Conservation (phyloP, 2,113 vertebrate species). For the Puma concolor region DNA sequence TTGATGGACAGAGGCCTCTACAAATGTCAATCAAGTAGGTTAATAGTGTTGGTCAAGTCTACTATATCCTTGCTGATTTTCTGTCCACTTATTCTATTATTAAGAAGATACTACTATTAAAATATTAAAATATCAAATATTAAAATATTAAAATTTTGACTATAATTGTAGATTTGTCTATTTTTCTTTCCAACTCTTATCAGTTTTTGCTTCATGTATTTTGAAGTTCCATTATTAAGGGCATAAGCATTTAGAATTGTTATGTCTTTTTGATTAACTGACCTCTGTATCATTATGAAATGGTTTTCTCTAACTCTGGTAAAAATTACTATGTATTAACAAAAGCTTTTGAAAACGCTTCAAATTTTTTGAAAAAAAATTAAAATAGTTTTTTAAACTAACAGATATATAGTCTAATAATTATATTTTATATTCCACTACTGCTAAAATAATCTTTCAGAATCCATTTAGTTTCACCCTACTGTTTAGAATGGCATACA, state of each 20-base stretch:
- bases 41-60: not conserved
- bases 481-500: not conserved
- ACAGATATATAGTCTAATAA: conserved; percentile 1
- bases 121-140: not conserved
- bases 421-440: not conserved
- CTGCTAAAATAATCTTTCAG: not conserved
- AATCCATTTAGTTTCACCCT: conserved; percentile 21
- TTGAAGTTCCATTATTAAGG: not conserved
- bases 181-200: not conserved
- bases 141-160: not conserved
- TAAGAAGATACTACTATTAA: not conserved
- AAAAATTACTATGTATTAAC: not conserved
- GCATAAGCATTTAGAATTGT: not conserved
- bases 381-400: conserved; percentile 26
- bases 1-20: not conserved
- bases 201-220: not conserved
- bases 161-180: not conserved
- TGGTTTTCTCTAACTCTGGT: not conserved
- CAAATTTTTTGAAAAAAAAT: not conserved
- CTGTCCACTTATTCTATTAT: not conserved
- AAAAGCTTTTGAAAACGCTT: not conserved
- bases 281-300: not conserved
- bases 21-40: not conserved
- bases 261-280: not conserved
- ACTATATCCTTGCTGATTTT: not conserved